phyloP scores from a whole-genome alignment of 2,113 vertebrate species.

The Collichthys lucidus region DNA sequence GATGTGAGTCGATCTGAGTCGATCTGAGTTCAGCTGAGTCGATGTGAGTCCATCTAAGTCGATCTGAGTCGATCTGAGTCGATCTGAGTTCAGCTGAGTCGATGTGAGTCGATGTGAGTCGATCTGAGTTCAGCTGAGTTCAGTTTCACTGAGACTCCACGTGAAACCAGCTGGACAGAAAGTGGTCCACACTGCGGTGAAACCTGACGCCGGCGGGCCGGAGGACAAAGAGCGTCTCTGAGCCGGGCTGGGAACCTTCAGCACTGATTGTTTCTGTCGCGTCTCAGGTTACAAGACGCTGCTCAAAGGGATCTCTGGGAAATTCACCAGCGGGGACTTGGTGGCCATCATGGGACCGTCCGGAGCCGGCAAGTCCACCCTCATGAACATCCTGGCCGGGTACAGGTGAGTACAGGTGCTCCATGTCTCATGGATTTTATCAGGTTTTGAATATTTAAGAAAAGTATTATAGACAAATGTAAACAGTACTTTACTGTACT shows the following conservation, averaged over 20 bases:
- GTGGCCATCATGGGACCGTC: constrained; percentile 99
- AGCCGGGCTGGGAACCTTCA: constrained; percentile 55
- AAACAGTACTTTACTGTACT: no score
- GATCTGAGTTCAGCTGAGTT: background rate
- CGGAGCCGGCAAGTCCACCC: constrained; percentile 94
- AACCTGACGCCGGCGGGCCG: constrained; percentile 22
- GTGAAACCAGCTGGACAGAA: constrained; percentile 10
- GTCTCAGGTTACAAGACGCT: constrained; percentile 93
- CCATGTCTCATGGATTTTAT: no score
- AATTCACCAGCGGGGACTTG: constrained; percentile 93
- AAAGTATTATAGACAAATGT: no score
- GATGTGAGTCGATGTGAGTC: no score
- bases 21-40: background rate
- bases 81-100: background rate
- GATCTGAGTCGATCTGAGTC: no score
- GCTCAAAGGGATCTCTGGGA: constrained; percentile 94
- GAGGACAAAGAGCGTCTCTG: constrained; percentile 53
- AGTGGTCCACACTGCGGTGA: constrained; percentile 22
- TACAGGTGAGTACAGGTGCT: constrained; percentile 87
- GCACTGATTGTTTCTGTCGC: constrained; percentile 48
- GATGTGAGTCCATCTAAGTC: background rate
- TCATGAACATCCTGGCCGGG: constrained; percentile 98
- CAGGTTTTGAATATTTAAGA: no score
- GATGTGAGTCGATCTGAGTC: no score
- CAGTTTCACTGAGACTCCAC: background rate